Percentiles rank a stretch among this genome's conserved stretches.
phyloP scores from a whole-genome alignment of 37 sponge, comb jelly and placozoan genomes.

The Crambe crambe region DNA sequence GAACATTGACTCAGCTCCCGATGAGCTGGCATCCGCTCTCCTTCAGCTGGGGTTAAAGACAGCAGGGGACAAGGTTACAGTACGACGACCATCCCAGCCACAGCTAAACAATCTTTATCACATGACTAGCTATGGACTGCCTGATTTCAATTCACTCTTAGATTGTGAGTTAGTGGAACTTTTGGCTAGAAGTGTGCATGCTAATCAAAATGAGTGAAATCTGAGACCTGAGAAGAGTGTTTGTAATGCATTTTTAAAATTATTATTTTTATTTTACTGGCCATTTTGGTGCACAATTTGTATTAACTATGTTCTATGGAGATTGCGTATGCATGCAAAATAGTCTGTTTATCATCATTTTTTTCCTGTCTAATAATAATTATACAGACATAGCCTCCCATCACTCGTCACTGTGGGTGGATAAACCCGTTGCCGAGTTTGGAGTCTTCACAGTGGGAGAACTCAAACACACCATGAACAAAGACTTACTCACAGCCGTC shows the following conservation, averaged over 20 bases:
- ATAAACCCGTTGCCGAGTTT: slow-evolving; percentile 14
- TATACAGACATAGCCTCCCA: slow-evolving; percentile 41
- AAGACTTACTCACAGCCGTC: slow-evolving; percentile 24
- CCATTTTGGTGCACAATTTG: too few relatives aligned
- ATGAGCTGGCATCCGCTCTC: slow-evolving; percentile 60
- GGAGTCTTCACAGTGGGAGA: slow-evolving; percentile 59
- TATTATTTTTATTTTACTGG: too few relatives aligned
- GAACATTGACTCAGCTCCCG: slow-evolving; percentile 59
- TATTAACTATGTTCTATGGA: too few relatives aligned
- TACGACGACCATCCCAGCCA: slow-evolving; percentile 55
- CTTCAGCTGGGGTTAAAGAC: slow-evolving; percentile 67
- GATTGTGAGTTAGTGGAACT: slow-evolving; percentile 48
- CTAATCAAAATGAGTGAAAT: too few relatives aligned
- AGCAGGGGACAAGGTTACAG: slow-evolving; percentile 20
- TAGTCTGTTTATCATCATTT: too few relatives aligned
- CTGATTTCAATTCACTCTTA: slow-evolving; percentile 56
- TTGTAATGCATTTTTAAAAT: too few relatives aligned
- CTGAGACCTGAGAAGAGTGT: too few relatives aligned
- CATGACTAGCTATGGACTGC: slow-evolving; percentile 54
- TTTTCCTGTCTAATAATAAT: too few relatives aligned
- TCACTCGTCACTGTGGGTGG: slow-evolving; percentile 30
- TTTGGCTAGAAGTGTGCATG: too few relatives aligned
- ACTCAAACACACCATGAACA: slow-evolving; percentile 17
- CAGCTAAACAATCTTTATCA: slow-evolving; percentile 63
- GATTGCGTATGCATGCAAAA: too few relatives aligned